phyloP scores from a whole-genome alignment of 1,140 invertebrate genomes.

The Calliphora vicina region DNA sequence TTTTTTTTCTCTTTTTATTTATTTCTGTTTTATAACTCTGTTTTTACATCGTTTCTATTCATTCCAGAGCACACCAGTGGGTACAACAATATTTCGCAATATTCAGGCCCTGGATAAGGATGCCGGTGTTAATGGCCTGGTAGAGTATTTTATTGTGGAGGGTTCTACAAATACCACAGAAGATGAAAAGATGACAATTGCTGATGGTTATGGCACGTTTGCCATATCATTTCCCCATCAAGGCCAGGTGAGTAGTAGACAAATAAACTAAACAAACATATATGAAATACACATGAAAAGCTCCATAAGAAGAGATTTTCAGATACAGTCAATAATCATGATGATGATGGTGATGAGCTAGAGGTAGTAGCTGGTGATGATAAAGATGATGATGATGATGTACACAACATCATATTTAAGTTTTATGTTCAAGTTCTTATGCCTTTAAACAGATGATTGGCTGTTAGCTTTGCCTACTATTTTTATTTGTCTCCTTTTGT shows the following conservation, averaged over 20 bases:
- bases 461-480: background rate
- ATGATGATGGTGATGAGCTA: background rate
- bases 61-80: slow-evolving; percentile 83
- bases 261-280: background rate
- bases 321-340: background rate
- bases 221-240: slow-evolving; percentile 88
- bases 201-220: slow-evolving; percentile 84
- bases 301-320: background rate
- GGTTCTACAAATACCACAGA: slow-evolving; percentile 68
- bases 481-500: background rate
- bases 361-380: background rate
- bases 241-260: slow-evolving; percentile 69
- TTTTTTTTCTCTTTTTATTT: background rate
- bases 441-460: background rate
- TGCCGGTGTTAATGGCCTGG: slow-evolving; percentile 84
- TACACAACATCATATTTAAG: background rate
- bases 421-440: background rate
- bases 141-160: slow-evolving; percentile 80
- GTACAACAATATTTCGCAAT: slow-evolving; percentile 84
- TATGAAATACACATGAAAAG: background rate
- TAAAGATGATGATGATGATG: background rate
- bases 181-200: slow-evolving; percentile 71
- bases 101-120: slow-evolving; percentile 86
- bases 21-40: background rate
- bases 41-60: background rate